Percentiles rank a stretch among this genome's conserved stretches.
These are phyloP conservation scores for Callorhinus ursinus DNA, from an alignment of 2,113 vertebrate genomes.

Conservation along the genomic window DNA sequence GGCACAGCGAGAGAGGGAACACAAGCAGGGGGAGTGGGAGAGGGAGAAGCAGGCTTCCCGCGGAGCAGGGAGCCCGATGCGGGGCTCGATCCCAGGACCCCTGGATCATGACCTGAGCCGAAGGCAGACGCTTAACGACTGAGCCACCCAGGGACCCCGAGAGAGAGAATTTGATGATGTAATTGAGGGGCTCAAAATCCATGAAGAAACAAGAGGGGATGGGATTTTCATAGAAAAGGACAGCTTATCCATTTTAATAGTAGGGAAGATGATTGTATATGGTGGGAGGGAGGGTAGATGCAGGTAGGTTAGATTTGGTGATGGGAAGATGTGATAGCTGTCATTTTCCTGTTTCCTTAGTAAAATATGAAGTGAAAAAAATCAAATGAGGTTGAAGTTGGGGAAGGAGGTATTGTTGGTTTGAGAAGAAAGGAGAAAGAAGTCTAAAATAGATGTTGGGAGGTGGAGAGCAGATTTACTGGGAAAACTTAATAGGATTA, in stretches of 20 bases:
- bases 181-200: not conserved
- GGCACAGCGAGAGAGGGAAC: no score
- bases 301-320: not conserved
- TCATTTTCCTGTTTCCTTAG: slow-evolving; percentile 30
- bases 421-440: slow-evolving; percentile 33
- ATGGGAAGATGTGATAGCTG: not conserved
- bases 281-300: not conserved
- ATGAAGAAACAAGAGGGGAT: not conserved
- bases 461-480: not conserved
- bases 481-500: slow-evolving; percentile 1
- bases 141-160: no score
- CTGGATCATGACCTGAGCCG: no score
- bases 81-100: no score
- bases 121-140: no score
- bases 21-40: no score
- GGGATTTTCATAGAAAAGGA: not conserved
- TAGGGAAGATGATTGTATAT: not conserved
- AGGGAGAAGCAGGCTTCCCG: no score
- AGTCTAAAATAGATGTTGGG: not conserved
- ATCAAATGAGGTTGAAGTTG: slow-evolving; percentile 4
- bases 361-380: slow-evolving; percentile 41
- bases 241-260: not conserved
- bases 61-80: no score
- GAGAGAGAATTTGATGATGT: not conserved
- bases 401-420: not conserved